Conservation (phyloP, 2,888 invertebrate genomes). For the Ditula angustiorana region DNA sequence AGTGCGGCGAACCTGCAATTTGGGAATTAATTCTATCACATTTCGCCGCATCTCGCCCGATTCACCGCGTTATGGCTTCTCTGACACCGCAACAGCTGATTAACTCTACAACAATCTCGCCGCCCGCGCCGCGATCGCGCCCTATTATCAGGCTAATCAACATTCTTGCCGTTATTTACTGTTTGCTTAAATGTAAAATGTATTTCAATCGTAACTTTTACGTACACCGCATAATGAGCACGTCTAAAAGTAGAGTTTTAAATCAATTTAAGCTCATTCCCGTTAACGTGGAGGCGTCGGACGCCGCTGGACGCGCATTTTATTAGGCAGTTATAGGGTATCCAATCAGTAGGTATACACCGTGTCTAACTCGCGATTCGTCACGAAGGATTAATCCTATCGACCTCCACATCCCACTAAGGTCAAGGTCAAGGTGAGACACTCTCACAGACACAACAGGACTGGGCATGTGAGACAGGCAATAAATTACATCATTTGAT, state of each 20-base stretch:
- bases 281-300: conserved; percentile 49
- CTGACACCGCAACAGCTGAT: conserved; percentile 74
- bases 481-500: conserved; percentile 80
- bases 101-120: conserved; percentile 65
- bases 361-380: conserved; percentile 69
- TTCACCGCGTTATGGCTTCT: conserved; percentile 64
- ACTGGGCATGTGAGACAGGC: conserved; percentile 59
- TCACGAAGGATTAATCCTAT: conserved; percentile 73
- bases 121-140: conserved; percentile 62
- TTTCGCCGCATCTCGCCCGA: conserved; percentile 65
- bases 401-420: conserved; percentile 51
- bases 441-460: conserved; percentile 52
- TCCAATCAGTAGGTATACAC: conserved; percentile 69
- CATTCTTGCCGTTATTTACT: conserved; percentile 50
- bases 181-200: conserved; percentile 29
- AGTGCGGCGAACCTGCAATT: conserved; percentile 70
- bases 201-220: conserved; percentile 10
- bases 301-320: conserved; percentile 64
- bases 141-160: conserved; percentile 67
- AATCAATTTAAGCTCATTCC: conserved; percentile 18
- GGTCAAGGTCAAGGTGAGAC: conserved; percentile 65
- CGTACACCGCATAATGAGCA: conserved; percentile 6
- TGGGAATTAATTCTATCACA: conserved; percentile 79
- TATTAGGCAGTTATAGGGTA: conserved; percentile 67
- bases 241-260: background rate